Conservation (phyloP, 2,113 vertebrate genomes). For the Bubalus kerabau region DNA sequence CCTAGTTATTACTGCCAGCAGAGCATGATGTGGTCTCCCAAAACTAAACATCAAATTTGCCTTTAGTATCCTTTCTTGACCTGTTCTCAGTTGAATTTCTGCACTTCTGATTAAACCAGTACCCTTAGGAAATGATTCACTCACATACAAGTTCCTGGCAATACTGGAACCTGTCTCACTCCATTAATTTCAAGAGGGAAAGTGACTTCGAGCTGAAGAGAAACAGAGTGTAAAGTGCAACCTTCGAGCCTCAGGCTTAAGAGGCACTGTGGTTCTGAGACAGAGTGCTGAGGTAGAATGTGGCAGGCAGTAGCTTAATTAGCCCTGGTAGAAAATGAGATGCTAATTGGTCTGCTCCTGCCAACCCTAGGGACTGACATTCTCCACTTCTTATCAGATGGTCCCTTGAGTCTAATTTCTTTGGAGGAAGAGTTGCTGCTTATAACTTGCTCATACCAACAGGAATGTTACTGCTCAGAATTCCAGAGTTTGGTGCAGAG, state of each 20-base stretch:
- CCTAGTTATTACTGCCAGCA: neutral
- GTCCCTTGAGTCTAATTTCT: neutral
- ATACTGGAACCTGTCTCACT: neutral
- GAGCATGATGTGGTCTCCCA: neutral
- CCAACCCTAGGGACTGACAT: neutral
- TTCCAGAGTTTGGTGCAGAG: neutral
- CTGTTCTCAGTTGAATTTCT: neutral
- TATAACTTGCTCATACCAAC: neutral
- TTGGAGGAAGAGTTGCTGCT: neutral
- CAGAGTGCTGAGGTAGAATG: neutral
- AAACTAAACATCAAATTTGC: neutral
- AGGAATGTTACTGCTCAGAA: neutral
- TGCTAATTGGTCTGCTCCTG: neutral
- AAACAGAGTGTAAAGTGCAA: neutral
- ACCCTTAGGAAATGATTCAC: neutral
- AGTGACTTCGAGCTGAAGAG: neutral
- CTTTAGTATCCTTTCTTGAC: neutral
- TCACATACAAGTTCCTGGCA: neutral
- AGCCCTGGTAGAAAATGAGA: neutral
- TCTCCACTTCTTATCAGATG: neutral
- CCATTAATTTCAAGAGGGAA: neutral
- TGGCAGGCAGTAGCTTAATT: neutral
- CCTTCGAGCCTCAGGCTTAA: neutral
- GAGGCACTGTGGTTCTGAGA: neutral
- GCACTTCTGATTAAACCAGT: neutral